These are phyloP conservation scores for Lophura swinhoii DNA, from an alignment of 2,797 vertebrate species.

Conservation along the genomic window DNA sequence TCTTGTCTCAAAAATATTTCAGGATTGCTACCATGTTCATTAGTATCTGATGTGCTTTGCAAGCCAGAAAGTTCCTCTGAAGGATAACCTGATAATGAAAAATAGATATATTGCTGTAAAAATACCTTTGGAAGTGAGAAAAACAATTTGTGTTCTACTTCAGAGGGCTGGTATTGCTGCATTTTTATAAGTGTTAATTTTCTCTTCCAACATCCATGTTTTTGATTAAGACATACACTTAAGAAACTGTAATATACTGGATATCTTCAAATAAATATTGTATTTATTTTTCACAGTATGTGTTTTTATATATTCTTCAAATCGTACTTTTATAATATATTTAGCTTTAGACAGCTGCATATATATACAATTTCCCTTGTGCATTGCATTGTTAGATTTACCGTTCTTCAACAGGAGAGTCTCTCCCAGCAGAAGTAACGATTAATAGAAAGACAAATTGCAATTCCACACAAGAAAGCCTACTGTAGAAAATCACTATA, in stretches of 20 bases:
- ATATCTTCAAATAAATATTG: neutral
- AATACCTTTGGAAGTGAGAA: neutral
- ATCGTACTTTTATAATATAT: neutral
- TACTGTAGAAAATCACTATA: neutral
- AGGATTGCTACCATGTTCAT: neutral
- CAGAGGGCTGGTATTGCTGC: neutral
- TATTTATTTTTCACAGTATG: neutral
- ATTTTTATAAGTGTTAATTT: neutral
- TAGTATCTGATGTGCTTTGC: neutral
- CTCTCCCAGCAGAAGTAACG: neutral
- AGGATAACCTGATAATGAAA: neutral
- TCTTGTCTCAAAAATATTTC: neutral
- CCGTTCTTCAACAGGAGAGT: neutral
- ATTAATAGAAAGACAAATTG: neutral
- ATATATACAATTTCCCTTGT: neutral
- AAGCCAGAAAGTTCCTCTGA: neutral
- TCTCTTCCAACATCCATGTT: neutral
- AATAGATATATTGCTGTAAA: neutral
- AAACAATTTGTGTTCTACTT: neutral
- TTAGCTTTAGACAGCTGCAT: neutral
- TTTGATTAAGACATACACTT: neutral
- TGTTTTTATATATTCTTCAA: neutral
- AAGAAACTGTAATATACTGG: neutral
- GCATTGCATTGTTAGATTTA: neutral
- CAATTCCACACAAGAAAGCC: neutral